phyloP scores from a whole-genome alignment of 1,140 invertebrate genomes.

The Listronotus bonariensis region DNA sequence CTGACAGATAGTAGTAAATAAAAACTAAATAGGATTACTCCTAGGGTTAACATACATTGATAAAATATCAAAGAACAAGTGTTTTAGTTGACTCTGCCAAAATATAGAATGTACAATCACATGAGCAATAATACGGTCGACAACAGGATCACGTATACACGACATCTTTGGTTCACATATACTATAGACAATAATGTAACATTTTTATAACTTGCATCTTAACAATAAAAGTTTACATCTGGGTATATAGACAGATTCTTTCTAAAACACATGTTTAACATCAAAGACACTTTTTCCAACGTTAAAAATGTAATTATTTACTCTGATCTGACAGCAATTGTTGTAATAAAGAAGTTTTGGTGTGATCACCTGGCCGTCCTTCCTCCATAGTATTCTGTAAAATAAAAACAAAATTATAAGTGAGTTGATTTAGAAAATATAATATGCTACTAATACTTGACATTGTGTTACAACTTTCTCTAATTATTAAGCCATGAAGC shows the following conservation, averaged over 20 bases:
- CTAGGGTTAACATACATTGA: conserved; percentile 25
- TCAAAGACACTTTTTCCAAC: conserved; percentile 15
- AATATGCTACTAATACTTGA: no score
- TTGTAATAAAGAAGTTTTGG: conserved; percentile 73
- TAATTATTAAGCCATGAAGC: no score
- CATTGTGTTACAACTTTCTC: no score
- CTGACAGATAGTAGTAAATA: conserved; percentile 28
- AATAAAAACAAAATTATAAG: conserved; percentile 4
- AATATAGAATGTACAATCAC: conserved; percentile 29
- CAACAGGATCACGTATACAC: conserved; percentile 26
- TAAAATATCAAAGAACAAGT: conserved; percentile 40
- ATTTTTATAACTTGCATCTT: conserved; percentile 26
- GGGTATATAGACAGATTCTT: conserved; percentile 34
- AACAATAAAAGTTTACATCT: conserved; percentile 31
- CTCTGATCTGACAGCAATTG: conserved; percentile 77
- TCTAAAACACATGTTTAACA: conserved; percentile 38
- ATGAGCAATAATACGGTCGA: conserved; percentile 23
- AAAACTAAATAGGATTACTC: conserved; percentile 24
- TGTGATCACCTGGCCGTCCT: conserved; percentile 66
- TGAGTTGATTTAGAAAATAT: no score
- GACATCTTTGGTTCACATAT: conserved; percentile 38
- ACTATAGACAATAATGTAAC: conserved; percentile 30
- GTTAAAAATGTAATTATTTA: conserved; percentile 22
- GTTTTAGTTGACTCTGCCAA: conserved; percentile 36
- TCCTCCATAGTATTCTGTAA: conserved; percentile 78